Percentiles rank a stretch among this genome's conserved stretches.
These are phyloP conservation scores for Stomatorhinus ivindoensis DNA, from an alignment of 2,113 vertebrate species.

Conservation along the genomic window DNA sequence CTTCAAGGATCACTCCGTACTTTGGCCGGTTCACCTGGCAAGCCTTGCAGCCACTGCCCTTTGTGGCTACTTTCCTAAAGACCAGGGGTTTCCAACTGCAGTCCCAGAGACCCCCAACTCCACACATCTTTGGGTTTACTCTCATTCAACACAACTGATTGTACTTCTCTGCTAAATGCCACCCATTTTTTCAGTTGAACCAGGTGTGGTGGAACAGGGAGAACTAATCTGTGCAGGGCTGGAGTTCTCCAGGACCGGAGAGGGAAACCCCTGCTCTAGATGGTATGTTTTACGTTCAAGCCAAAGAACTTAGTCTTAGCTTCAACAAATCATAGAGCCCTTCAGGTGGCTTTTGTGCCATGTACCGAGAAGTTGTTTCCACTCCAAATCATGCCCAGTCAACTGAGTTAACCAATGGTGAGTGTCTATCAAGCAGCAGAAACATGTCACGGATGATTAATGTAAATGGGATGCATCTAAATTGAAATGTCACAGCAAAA, in stretches of 20 bases:
- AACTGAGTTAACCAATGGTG: neutral
- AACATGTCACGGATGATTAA: neutral
- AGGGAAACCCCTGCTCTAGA: neutral
- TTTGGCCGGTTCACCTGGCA: neutral
- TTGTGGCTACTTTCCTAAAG: neutral
- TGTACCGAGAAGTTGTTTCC: neutral
- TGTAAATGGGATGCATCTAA: neutral
- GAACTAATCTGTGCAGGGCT: neutral
- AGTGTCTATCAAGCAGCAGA: neutral
- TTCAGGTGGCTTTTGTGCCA: neutral
- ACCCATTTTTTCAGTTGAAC: neutral
- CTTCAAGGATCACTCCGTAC: neutral
- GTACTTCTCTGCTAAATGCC: no score
- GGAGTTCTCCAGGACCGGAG: neutral
- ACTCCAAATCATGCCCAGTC: neutral
- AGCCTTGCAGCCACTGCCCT: neutral
- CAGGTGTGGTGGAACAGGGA: neutral
- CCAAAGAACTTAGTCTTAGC: neutral
- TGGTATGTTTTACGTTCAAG: neutral
- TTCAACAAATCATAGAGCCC: neutral
- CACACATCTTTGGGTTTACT: no score
- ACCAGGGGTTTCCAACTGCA: no score
- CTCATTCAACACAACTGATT: no score
- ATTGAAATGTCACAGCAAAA: neutral
- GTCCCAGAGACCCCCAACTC: no score